These are phyloP conservation scores for Perdita meconis DNA, from an alignment of 2,888 invertebrate genomes.

Conservation along the genomic window DNA sequence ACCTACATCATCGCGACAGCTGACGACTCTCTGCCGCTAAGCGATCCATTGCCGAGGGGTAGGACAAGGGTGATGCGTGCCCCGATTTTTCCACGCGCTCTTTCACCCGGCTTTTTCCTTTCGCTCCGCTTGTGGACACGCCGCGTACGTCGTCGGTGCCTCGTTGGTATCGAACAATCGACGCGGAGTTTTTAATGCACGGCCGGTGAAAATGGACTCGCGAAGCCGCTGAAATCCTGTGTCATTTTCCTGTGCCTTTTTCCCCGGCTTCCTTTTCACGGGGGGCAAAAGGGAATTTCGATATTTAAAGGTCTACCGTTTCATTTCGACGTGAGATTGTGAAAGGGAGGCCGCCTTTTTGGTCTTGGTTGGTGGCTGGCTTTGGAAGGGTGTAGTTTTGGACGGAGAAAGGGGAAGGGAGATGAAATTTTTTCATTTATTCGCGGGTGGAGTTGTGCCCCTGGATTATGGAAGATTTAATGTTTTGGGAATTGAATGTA, in stretches of 20 bases:
- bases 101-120: constrained; percentile 40
- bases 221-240: constrained; percentile 24
- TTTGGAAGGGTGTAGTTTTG: background rate
- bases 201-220: constrained; percentile 41
- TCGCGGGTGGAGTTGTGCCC: too few relatives aligned
- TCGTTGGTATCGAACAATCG: constrained; percentile 41
- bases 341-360: background rate
- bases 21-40: constrained; percentile 79
- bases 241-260: constrained; percentile 31
- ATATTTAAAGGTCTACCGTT: background rate
- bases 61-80: constrained; percentile 50
- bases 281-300: constrained; percentile 6
- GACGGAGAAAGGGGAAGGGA: background rate
- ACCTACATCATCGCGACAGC: constrained; percentile 76
- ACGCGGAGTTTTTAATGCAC: constrained; percentile 46
- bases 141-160: constrained; percentile 10
- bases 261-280: constrained; percentile 9
- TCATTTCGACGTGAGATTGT: background rate
- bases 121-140: constrained; percentile 18
- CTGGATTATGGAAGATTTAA: too few relatives aligned
- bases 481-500: too few relatives aligned
- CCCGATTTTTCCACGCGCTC: constrained; percentile 62
- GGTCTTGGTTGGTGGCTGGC: background rate
- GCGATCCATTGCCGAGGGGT: constrained; percentile 78
- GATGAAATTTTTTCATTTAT: too few relatives aligned